Base-by-base conservation (phyloP, 2,888 invertebrate species). In the Drosophila histrio region DNA sequence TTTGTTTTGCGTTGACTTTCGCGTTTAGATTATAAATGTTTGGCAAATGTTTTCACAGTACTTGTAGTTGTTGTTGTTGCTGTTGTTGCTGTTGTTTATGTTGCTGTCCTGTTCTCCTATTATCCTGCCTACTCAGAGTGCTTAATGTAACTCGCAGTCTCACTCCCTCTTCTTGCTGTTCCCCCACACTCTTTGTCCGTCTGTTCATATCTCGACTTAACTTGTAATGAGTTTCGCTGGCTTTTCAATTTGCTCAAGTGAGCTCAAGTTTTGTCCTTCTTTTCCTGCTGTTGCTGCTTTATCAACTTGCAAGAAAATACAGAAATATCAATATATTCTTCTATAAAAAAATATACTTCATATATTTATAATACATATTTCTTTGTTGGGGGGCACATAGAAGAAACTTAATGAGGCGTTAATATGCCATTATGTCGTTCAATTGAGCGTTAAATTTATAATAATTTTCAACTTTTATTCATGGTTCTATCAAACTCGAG, bases 21-120 rank as follows among this genome's bases (percentile, higher is more conserved):
- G 79, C 69, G 70, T 47, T 79, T 79, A 54, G 76, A 72, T 79
- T 76, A 76, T 82, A 82, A 79, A 79, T 79, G 83, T 68, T 79
- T 70, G 65, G 50, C 67, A 68, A 79, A 72, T 79, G 70, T 75
- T 81, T 72, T 75, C 54, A 61, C 66, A 75, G 69, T 61, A 50
- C 50, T 17, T 21, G 9, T 11, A 21, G 22, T 4, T 11, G 36
- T 36, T 9, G 8, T 41, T 41, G 41, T 58, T 39, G 32, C 22
- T 63, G 30, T 59, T 41, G 30, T 36, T 63, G 30, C 63, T 60
- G 67, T 59, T 66, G 56, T 34, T 71, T 52, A 17, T 56, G 36
- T 47, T 65, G 26, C 15, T 44, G 4, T 60, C 43, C 24, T 44
- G 47, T 44, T 54, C 15, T 56, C 17, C 21, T 64, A 59, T 64